Evolutionary conservation across 2,113 vertebrate genomes (phyloP).

Genomic region (Astur gentilis): DNA sequence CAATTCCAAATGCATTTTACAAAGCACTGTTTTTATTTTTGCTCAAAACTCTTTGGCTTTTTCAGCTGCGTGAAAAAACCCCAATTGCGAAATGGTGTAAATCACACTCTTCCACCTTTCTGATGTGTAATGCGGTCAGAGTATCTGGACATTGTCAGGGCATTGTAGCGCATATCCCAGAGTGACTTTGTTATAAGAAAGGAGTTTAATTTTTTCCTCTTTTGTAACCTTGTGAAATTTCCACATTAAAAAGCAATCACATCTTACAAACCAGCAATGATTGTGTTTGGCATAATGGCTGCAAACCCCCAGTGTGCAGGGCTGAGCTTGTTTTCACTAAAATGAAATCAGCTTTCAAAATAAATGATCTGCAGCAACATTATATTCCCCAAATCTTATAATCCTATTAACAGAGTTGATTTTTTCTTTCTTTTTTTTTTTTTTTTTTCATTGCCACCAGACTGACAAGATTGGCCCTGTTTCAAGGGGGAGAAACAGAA

Average conservation of each 20-base stretch:
- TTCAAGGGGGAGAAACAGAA: constrained; percentile 67
- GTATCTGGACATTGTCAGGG: constrained; percentile 82
- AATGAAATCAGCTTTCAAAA: constrained; percentile 82
- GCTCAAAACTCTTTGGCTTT: constrained; percentile 46
- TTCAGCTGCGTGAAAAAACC: constrained; percentile 67
- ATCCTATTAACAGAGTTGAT: constrained; percentile 76
- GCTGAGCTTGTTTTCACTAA: constrained; percentile 77
- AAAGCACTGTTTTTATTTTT: constrained; percentile 60
- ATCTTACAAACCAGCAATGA: constrained; percentile 77
- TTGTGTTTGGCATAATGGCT: constrained; percentile 77
- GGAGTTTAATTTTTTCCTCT: constrained; percentile 69
- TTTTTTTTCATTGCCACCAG: constrained; percentile 37
- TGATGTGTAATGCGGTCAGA: constrained; percentile 48
- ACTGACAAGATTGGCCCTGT: constrained; percentile 68
- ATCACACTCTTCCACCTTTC: constrained; percentile 69
- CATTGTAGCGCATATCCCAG: constrained; percentile 66
- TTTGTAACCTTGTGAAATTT: constrained; percentile 74
- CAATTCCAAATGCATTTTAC: constrained; percentile 42
- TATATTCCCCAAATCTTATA: constrained; percentile 76
- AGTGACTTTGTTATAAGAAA: constrained; percentile 75
- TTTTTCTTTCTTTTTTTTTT: neutral
- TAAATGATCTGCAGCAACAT: constrained; percentile 76
- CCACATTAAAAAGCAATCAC: constrained; percentile 77
- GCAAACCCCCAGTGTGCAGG: constrained; percentile 69
- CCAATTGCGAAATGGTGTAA: constrained; percentile 61